Base-by-base conservation (phyloP, 2,797 vertebrate species). In the Mus caroli region DNA sequence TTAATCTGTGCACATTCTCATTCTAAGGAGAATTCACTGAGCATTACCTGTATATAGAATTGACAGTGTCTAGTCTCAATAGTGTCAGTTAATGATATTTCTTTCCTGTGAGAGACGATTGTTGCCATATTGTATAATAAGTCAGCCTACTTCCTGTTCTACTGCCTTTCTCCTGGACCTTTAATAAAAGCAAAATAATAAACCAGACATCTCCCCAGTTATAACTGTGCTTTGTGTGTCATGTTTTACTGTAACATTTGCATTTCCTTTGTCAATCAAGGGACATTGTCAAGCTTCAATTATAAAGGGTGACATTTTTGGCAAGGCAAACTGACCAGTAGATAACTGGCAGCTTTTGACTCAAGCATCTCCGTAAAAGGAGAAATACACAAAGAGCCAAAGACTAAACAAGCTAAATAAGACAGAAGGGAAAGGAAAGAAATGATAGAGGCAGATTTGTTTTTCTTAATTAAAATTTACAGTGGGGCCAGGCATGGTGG, bases 241-340 rank as follows among this genome's bases (percentile, higher is more conserved):
- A 12, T 46, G 40, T 64, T 64, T 34, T 88, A 69, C 52, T 40
- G 22, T 75, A 82, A 89, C 31, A 73, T 69, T 31, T 71, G 62
- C 10, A 56, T 95, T 91, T 97, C 31, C 88, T 95, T 83, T 89
- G 78, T 54, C 95, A 79, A 82, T 88, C 67, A 78, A 92, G 31
- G 60, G 26, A 69, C 37, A 64, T 86, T 20, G 28, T 92, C 86
- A 79, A 91, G 26, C 46, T 64, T 84, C 3, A 28, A 62, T 83
- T 46, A 46, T 46, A 46, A 46, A 31, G 58, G 5, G 11, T 88
- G 20, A 43, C 52, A 73, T n/a, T 13, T 83, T 92, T 43, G 34
- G 34, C 43, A 94, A n/a, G 3, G 75, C 91, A 97, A 93, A 85
- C n/a, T 88, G 60, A 90, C 79, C 43, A 82, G 52, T 73, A 94